phyloP scores from a whole-genome alignment of 1,140 invertebrate genomes.

The Polypedilum vanderplanki region DNA sequence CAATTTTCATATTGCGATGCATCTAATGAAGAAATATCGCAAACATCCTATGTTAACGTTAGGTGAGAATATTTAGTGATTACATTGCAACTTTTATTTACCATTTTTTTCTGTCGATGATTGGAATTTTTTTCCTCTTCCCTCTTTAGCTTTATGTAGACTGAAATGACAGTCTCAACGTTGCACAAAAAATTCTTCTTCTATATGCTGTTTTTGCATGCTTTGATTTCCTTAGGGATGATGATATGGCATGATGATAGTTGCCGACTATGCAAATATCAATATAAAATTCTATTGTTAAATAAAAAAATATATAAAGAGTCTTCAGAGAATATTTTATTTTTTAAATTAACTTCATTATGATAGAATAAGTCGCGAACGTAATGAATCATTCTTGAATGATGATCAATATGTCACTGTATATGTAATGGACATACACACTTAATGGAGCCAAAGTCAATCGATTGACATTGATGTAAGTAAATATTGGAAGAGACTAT shows the following conservation, averaged over 20 bases:
- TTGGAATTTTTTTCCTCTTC: neutral
- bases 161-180: neutral
- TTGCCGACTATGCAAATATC: constrained; percentile 15
- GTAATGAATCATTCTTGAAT: no score
- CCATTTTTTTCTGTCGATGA: neutral
- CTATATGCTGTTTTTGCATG: neutral
- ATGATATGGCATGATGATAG: no score
- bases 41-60: no score
- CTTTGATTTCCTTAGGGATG: constrained; percentile 1
- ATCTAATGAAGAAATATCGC: no score
- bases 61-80: neutral
- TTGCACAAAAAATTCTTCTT: neutral
- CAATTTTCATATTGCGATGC: no score
- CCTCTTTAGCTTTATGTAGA: neutral
- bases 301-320: neutral
- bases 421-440: neutral
- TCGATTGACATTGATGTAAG: neutral
- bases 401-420: no score
- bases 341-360: neutral
- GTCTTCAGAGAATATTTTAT: neutral
- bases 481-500: neutral
- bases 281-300: neutral
- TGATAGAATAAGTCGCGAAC: neutral
- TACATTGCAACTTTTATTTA: constrained; percentile 13
- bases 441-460: constrained; percentile 11